These are phyloP conservation scores for Notarius lentiginosus DNA, from an alignment of 2,113 vertebrate species.

Conservation along the genomic window DNA sequence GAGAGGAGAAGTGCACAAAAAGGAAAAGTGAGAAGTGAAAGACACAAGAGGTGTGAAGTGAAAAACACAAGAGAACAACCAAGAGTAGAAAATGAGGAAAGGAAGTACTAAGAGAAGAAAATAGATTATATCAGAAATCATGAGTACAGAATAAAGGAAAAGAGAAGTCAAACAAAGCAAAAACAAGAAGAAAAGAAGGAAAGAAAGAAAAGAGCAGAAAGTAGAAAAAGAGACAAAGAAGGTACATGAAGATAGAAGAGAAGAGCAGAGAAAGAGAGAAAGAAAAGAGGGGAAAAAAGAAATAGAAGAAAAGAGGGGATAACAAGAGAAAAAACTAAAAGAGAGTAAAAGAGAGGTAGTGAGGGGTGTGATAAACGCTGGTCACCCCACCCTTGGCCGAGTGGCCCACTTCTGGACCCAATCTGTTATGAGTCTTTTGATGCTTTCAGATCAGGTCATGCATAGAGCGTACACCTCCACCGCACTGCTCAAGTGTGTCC, in stretches of 20 bases:
- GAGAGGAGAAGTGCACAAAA: not conserved
- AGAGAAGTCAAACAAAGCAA: not conserved
- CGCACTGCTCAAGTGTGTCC: no score
- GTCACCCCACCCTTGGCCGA: no score
- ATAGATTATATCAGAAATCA: no score
- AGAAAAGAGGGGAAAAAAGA: not conserved
- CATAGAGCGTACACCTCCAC: no score
- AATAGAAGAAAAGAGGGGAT: not conserved
- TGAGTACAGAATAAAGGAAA: not conserved
- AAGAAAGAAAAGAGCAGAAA: no score
- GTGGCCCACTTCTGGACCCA: no score
- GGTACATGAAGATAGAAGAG: no score
- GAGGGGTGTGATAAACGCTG: no score
- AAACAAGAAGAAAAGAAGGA: no score
- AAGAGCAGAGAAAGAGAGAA: not conserved
- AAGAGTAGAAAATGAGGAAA: not conserved
- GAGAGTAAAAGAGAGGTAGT: not conserved
- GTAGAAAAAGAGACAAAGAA: not conserved
- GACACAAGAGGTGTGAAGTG: no score
- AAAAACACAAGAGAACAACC: not conserved
- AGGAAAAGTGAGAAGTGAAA: not conserved
- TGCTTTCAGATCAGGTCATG: no score
- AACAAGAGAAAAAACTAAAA: not conserved
- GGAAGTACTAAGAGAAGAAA: not conserved
- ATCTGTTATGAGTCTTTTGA: no score